Conservation (phyloP, 1,140 invertebrate genomes). For the Pteromalus puparum region DNA sequence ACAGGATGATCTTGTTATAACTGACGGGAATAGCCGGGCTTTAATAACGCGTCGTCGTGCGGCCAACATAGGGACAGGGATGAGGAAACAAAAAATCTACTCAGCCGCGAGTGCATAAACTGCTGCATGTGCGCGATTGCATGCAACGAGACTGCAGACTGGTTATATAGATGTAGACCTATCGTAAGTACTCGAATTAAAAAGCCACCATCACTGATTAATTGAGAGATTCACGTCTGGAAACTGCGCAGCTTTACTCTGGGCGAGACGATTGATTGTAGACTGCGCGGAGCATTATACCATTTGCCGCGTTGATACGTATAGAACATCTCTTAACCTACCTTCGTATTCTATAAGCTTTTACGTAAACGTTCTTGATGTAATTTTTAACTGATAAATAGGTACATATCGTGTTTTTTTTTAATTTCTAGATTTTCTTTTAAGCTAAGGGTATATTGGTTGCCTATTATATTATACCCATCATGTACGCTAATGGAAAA, state of each 20-base stretch:
- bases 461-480: neutral
- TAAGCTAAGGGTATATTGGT: no score
- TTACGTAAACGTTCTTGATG: no score
- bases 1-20: conserved; percentile 51
- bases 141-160: neutral
- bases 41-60: conserved; percentile 26
- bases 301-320: neutral
- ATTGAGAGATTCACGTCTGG: conserved; percentile 30
- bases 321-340: neutral
- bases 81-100: neutral
- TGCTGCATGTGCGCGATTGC: neutral
- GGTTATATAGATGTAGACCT: neutral
- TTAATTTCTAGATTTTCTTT: no score
- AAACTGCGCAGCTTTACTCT: neutral
- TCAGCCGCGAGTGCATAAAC: neutral
- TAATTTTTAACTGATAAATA: no score
- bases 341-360: neutral
- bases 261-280: neutral
- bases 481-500: neutral
- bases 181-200: neutral
- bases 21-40: conserved; percentile 29
- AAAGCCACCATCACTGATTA: conserved; percentile 37
- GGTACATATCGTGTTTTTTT: no score
- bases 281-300: neutral
- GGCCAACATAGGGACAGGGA: neutral